Evolutionary conservation across 2,113 vertebrate species (phyloP), one percentile per base, ranked within the genome.

Genomic region (Cygnus atratus): DNA sequence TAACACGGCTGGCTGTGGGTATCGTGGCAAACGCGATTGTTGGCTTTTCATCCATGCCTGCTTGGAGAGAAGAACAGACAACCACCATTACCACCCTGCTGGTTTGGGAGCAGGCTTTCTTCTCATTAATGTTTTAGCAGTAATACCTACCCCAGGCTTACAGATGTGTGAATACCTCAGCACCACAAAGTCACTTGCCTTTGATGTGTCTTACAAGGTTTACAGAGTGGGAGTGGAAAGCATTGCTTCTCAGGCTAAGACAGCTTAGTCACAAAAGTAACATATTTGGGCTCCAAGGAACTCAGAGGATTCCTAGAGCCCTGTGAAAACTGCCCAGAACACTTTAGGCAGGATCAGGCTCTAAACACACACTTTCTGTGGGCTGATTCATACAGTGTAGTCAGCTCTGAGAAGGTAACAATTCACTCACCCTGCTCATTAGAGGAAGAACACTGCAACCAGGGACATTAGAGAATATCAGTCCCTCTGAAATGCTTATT

Each of bases 1-100:
- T 99, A 13, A 99, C 99, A 4, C 99, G 97, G 87, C 98, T 98
- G 95, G 98, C 96, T 0, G 98, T 86, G 2, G 98, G 98, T 78
- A 99, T 98, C 0, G 98, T 96, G 61, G 98, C 96, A n/a, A 98
- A 98, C 0, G 98, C 98, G 0, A 98, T 97, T 2, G 98, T 96
- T 13, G 98, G 97, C 95, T 99, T 98, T 95, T 99, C 98, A 19
- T 99, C 98, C 97, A 98, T 55, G 85, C 98, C 94, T 99, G 90
- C 9, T 95, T 15, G 88, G 55, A n/a, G 6, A 41, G 66, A 1
- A 63, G 22, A 63, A 70, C 2, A 81, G 57, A 91, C 31, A 59
- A 31, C 4, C 21, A 48, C 33, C 41, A 55, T 48, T 41, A 17
- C 58, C 39, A 14, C 7, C 43, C 39, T 10, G 35, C 59, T 33